Evolutionary conservation across 2,888 invertebrate species (phyloP).

Genomic region (Liopterus haemorrhoidalis): DNA sequence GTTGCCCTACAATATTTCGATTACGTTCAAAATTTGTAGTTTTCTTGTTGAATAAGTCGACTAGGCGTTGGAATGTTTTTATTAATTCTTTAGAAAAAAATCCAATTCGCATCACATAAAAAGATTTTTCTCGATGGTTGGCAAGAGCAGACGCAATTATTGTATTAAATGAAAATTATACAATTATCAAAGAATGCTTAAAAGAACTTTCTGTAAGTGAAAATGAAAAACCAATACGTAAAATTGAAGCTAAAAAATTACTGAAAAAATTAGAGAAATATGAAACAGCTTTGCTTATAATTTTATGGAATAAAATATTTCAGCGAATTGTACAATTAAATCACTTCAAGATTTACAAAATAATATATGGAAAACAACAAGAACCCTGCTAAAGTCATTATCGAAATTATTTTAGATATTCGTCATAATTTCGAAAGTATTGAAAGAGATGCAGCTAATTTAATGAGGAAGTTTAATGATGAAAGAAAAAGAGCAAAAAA

Average conservation of each 20-base stretch:
- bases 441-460: background rate
- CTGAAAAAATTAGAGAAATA: too few species aligned
- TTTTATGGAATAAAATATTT: slow-evolving; percentile 4
- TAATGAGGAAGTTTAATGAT: background rate
- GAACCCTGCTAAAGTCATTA: background rate
- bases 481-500: background rate
- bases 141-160: slow-evolving; percentile 4
- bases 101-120: background rate
- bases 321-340: slow-evolving; percentile 1
- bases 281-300: too few species aligned
- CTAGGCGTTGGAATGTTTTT: background rate
- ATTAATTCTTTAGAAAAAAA: background rate
- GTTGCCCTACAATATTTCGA: background rate
- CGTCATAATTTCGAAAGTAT: slow-evolving; percentile 1
- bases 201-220: too few species aligned
- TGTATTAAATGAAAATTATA: slow-evolving; percentile 1
- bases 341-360: slow-evolving; percentile 1
- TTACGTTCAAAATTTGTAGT: slow-evolving; percentile 1
- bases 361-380: background rate
- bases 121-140: background rate
- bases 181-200: background rate
- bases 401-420: slow-evolving; percentile 3
- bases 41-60: background rate
- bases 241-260: too few species aligned
- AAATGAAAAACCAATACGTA: too few species aligned